These are phyloP conservation scores for Sterrhoptilus dennistouni DNA, from an alignment of 2,113 vertebrate species.

Conservation along the genomic window DNA sequence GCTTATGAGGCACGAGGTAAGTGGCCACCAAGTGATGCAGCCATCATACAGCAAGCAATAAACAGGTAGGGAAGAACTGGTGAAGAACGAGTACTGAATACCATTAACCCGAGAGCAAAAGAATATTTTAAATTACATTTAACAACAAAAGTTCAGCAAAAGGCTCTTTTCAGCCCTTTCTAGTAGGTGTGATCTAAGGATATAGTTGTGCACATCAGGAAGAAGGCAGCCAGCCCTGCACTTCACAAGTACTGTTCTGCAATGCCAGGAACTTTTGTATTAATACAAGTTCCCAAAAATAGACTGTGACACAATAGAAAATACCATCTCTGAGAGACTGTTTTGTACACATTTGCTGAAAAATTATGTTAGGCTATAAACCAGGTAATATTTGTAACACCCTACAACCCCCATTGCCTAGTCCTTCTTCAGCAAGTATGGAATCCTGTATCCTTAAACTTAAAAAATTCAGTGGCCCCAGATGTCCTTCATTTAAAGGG, in stretches of 20 bases:
- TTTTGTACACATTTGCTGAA: not conserved
- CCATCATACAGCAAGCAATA: not conserved
- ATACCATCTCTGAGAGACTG: not conserved
- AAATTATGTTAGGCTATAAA: not conserved
- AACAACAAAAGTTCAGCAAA: not conserved
- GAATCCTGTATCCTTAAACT: not conserved
- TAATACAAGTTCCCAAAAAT: conserved; percentile 24
- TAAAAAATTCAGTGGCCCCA: not conserved
- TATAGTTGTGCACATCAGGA: not conserved
- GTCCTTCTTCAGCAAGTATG: not conserved
- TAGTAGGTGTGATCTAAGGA: not conserved
- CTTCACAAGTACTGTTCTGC: not conserved
- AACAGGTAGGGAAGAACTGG: not conserved
- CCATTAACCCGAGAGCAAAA: not conserved
- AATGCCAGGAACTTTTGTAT: not conserved
- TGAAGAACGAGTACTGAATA: not conserved
- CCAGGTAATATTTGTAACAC: not conserved
- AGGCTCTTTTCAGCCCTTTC: not conserved
- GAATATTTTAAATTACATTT: not conserved
- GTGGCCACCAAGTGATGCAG: not conserved
- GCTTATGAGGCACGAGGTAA: not conserved
- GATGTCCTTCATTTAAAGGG: not conserved
- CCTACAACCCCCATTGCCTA: not conserved
- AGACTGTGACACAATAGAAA: conserved; percentile 42
- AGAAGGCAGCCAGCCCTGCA: not conserved